A percentile compares a stretch with the other conserved stretches of the same genome.
Evolutionary conservation across 2,797 vertebrate species (phyloP).

Genomic region (Oreochromis mossambicus): DNA sequence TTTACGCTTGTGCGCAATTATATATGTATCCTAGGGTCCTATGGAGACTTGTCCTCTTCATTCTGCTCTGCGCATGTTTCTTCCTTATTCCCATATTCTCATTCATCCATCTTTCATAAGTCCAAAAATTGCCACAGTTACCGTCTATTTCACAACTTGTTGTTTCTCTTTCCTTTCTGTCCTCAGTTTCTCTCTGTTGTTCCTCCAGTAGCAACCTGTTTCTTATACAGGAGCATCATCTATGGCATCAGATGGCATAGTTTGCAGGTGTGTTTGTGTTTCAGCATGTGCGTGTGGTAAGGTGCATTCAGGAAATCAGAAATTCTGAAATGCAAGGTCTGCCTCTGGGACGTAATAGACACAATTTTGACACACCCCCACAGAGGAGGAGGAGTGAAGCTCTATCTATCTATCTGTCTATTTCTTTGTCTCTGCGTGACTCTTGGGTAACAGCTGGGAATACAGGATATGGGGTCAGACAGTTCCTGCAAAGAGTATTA

Average conservation of each 20-base stretch:
- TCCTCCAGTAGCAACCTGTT: neutral
- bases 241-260: neutral
- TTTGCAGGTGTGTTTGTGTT: neutral
- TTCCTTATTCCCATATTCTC: neutral
- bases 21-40: neutral
- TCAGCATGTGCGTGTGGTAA: neutral
- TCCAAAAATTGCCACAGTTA: neutral
- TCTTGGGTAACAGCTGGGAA: conserved; percentile 60
- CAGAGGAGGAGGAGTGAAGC: neutral
- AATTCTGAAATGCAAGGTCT: conserved; percentile 21
- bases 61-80: neutral
- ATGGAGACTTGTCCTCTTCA: neutral
- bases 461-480: conserved; percentile 63
- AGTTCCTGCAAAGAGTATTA: conserved; percentile 60
- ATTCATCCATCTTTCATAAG: neutral
- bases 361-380: conserved; percentile 28
- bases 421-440: conserved; percentile 13
- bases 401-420: neutral
- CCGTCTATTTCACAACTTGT: neutral
- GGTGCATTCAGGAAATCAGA: conserved; percentile 43
- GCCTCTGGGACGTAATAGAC: neutral
- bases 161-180: neutral
- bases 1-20: neutral
- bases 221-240: conserved; percentile 6
- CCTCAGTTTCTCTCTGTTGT: neutral